Evolutionary conservation across 2,797 vertebrate species (phyloP), one percentile per base, ranked within the genome.

Genomic region (Manis pentadactyla): DNA sequence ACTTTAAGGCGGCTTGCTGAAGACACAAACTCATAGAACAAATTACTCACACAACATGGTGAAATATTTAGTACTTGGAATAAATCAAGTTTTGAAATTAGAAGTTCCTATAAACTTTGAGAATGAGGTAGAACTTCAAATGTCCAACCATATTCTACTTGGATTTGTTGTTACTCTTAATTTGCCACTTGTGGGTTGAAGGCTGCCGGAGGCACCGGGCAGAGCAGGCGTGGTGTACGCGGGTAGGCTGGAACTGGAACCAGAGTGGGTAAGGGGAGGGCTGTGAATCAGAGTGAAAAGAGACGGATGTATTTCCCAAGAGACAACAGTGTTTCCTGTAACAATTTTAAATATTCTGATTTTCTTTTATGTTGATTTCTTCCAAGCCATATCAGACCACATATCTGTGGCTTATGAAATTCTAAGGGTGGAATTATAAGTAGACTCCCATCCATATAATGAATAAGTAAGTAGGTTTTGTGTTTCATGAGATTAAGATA

Each of bases 71-170:
- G 57, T 73, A 66, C 27, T 68, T 4, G 39, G 21, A 59, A 34
- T 68, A 55, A 63, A 46, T 73, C 31, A 88, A 93, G 23, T 84
- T 97, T 77, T 68, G n/a, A 82, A 42, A 74, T 59, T 21, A 79
- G 75, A 37, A 68, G 31, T 4, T 89, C 14, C 64, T 87, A 25
- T 42, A 83, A 86, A 68, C 29, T n/a, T 63, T 61, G 84, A 79
- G 64, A 79, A 78, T 2, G 34, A 57, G 21, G 27, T 37, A 75
- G 34, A 75, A 37, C 19, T 39, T 74, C n/a, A n/a, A 27, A n/a
- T 25, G 14, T 37, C 59, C 19, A 55, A 19, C 21, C 23, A 27
- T 69, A 27, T 18, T 64, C 49, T 59, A 51, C 31, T 37, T 51
- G 37, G 21, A 15, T 55, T 51, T 51, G 18, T 39, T n/a, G 27